These are phyloP conservation scores for Glaucomys volans DNA, from an alignment of 2,113 vertebrate species.

Conservation along the genomic window DNA sequence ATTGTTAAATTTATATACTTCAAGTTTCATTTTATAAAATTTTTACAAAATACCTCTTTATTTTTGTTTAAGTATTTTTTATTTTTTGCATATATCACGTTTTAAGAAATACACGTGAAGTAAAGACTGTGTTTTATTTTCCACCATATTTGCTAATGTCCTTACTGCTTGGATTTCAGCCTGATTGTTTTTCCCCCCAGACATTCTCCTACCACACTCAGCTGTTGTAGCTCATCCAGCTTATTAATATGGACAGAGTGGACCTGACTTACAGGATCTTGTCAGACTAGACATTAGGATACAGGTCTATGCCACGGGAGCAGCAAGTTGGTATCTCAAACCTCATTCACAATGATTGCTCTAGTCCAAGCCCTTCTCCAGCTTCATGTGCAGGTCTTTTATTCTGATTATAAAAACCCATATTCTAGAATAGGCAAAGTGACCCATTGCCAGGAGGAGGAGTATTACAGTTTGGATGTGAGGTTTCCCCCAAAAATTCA, in stretches of 20 bases:
- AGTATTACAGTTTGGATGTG: no score
- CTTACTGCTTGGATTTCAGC: neutral
- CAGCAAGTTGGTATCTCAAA: neutral
- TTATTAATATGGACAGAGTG: neutral
- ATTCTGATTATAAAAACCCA: neutral
- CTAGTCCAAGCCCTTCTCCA: neutral
- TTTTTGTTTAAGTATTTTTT: neutral
- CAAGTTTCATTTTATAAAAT: neutral
- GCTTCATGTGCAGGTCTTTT: neutral
- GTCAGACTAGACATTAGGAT: neutral
- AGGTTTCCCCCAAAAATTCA: no score
- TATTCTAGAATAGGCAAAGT: neutral
- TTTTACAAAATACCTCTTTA: neutral
- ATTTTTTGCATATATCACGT: neutral
- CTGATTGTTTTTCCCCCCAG: neutral
- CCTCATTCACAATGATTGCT: neutral
- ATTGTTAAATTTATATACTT: neutral
- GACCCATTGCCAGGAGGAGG: neutral
- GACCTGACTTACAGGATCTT: neutral
- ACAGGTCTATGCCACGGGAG: accelerated
- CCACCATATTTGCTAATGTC: neutral
- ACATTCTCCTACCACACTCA: accelerated
- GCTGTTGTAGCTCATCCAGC: neutral
- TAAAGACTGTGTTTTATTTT: neutral
- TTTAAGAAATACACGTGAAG: neutral